Conservation (phyloP, 2,888 invertebrate species). For the Eucera pruinosa region DNA sequence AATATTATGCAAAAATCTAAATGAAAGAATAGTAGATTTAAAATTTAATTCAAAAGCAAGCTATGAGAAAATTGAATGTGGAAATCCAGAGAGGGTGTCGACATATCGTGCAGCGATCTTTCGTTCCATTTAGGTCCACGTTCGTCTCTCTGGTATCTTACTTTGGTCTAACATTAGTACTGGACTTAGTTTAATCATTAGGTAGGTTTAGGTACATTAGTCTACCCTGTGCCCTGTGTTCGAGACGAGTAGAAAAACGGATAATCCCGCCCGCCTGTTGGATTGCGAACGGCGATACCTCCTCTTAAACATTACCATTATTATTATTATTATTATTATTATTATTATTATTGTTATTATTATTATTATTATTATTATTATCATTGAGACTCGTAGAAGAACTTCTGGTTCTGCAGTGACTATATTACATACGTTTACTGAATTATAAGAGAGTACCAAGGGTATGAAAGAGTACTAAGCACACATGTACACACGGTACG, state of each 20-base stretch:
- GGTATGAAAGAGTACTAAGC: conserved; percentile 36
- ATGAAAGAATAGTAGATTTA: too few relatives aligned
- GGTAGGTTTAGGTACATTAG: conserved; percentile 79
- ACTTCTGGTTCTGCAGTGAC: conserved; percentile 64
- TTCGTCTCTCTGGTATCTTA: conserved; percentile 76
- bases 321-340: conserved; percentile 24
- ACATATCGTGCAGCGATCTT: conserved; percentile 50
- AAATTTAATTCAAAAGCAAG: too few relatives aligned
- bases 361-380: conserved; percentile 39
- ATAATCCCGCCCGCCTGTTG: conserved; percentile 77
- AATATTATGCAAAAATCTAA: too few relatives aligned
- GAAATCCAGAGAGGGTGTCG: conserved; percentile 3
- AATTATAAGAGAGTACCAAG: conserved; percentile 22
- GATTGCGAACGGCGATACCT: conserved; percentile 76
- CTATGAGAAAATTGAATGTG: background rate
- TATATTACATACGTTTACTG: conserved; percentile 26
- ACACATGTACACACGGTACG: conserved; percentile 54
- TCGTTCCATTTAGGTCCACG: conserved; percentile 74
- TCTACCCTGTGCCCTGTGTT: conserved; percentile 74
- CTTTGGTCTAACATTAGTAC: conserved; percentile 72
- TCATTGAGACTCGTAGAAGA: conserved; percentile 64
- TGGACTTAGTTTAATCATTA: conserved; percentile 74
- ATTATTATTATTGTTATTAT: conserved; percentile 33
- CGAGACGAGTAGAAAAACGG: conserved; percentile 78
- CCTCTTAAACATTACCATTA: conserved; percentile 70